Evolutionary conservation across 2,113 vertebrate genomes (phyloP).

Genomic region (Sylvia atricapilla): DNA sequence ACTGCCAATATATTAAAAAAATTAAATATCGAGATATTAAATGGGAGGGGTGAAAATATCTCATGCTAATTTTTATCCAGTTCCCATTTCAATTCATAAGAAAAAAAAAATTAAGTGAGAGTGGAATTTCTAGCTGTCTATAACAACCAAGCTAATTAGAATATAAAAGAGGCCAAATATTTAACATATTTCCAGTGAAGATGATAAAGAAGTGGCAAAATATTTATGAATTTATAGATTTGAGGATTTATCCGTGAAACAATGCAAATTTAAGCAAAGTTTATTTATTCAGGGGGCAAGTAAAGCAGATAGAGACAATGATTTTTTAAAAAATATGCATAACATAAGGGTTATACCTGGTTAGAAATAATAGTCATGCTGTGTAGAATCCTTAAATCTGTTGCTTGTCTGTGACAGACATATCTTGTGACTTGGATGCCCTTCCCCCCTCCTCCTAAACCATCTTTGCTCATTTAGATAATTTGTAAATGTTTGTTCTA

Average conservation of each 20-base stretch:
- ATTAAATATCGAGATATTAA: not conserved
- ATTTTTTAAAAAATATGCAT: not conserved
- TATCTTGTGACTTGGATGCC: not conserved
- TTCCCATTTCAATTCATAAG: not conserved
- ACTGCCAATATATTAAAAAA: not conserved
- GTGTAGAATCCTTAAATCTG: not conserved
- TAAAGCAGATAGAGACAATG: not conserved
- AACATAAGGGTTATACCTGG: rapidly evolving
- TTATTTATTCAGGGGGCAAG: not conserved
- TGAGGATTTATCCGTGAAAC: not conserved
- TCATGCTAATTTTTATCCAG: not conserved
- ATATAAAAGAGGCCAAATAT: not conserved
- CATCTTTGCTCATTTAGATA: not conserved
- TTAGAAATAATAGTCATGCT: not conserved
- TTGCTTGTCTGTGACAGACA: not conserved
- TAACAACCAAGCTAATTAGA: not conserved
- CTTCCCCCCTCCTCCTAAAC: not conserved
- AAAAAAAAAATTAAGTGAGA: not conserved
- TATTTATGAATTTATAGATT: not conserved
- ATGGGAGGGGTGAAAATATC: not conserved
- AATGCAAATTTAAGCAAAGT: not conserved
- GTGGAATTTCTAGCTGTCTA: not conserved
- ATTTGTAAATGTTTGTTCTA: not conserved
- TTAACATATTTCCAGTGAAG: not conserved
- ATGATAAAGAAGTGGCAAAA: not conserved